Conservation (phyloP, 2,888 invertebrate genomes). For the Atrina japonica region DNA sequence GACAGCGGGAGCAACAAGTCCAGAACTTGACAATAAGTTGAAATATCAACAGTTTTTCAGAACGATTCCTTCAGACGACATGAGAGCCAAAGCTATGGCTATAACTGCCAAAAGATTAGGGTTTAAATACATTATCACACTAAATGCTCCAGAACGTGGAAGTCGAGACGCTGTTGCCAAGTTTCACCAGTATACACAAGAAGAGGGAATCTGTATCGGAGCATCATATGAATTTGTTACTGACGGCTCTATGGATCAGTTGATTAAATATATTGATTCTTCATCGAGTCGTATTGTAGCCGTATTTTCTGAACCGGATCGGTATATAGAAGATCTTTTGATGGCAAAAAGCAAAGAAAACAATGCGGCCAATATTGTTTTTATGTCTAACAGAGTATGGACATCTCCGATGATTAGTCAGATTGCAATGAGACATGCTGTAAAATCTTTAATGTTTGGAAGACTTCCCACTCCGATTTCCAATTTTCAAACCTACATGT, state of each 20-base stretch:
- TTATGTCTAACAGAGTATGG: slow-evolving; percentile 70
- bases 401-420: slow-evolving; percentile 37
- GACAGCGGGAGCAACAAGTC: slow-evolving; percentile 69
- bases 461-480: slow-evolving; percentile 45
- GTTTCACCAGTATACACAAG: slow-evolving; percentile 60
- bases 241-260: slow-evolving; percentile 62
- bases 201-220: slow-evolving; percentile 67
- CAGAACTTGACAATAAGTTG: slow-evolving; percentile 62
- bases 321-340: slow-evolving; percentile 62
- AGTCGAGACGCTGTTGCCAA: slow-evolving; percentile 57
- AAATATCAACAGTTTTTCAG: slow-evolving; percentile 70
- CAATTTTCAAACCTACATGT: slow-evolving; percentile 72
- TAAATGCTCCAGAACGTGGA: slow-evolving; percentile 69
- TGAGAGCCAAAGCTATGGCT: slow-evolving; percentile 69
- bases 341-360: slow-evolving; percentile 45
- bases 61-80: slow-evolving; percentile 70
- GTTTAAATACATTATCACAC: slow-evolving; percentile 70
- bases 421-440: slow-evolving; percentile 16
- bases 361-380: slow-evolving; percentile 50
- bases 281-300: slow-evolving; percentile 71
- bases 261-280: slow-evolving; percentile 61
- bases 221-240: slow-evolving; percentile 72
- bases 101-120: slow-evolving; percentile 61
- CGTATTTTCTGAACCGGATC: slow-evolving; percentile 68
- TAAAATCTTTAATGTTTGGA: slow-evolving; percentile 56